Evolutionary conservation across 2,888 invertebrate species (phyloP).

Genomic region (Epiperipatus broadwayi): DNA sequence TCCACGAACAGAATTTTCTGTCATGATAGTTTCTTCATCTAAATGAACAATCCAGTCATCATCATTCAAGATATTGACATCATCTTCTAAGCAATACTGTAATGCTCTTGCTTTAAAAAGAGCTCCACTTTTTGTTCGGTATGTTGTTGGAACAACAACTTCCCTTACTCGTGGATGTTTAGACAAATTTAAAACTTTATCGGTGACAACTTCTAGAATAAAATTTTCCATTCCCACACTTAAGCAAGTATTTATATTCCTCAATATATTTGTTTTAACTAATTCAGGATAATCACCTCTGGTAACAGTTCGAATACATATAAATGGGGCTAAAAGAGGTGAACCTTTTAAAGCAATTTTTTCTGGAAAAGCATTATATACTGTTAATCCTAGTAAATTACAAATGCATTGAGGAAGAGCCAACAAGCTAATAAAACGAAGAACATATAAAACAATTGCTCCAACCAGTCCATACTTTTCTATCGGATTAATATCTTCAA

Average conservation of each 20-base stretch:
- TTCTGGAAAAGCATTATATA: conserved; percentile 86
- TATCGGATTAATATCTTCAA: conserved; percentile 47
- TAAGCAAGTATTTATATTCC: conserved; percentile 67
- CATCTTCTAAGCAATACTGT: conserved; percentile 82
- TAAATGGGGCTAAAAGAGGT: conserved; percentile 73
- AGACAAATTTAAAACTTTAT: conserved; percentile 40
- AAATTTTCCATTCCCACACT: conserved; percentile 85
- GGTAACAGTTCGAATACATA: conserved; percentile 82
- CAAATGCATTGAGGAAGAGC: conserved; percentile 69
- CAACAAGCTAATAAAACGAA: conserved; percentile 59
- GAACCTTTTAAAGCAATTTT: conserved; percentile 71
- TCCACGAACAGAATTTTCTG: conserved; percentile 71
- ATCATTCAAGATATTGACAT: conserved; percentile 58
- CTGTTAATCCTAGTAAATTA: conserved; percentile 62
- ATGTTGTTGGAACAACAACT: conserved; percentile 65
- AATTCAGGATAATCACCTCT: conserved; percentile 80
- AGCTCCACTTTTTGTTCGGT: conserved; percentile 73
- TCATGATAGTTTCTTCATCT: conserved; percentile 85
- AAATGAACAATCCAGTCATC: conserved; percentile 92
- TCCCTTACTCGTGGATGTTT: conserved; percentile 50
- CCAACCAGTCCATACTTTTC: conserved; percentile 54
- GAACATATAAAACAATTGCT: conserved; percentile 49
- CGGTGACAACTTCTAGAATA: conserved; percentile 84
- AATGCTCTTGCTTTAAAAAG: conserved; percentile 82
- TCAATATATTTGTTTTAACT: conserved; percentile 61